phyloP scores from a whole-genome alignment of 2,113 vertebrate genomes.

The Platysternon megacephalum region DNA sequence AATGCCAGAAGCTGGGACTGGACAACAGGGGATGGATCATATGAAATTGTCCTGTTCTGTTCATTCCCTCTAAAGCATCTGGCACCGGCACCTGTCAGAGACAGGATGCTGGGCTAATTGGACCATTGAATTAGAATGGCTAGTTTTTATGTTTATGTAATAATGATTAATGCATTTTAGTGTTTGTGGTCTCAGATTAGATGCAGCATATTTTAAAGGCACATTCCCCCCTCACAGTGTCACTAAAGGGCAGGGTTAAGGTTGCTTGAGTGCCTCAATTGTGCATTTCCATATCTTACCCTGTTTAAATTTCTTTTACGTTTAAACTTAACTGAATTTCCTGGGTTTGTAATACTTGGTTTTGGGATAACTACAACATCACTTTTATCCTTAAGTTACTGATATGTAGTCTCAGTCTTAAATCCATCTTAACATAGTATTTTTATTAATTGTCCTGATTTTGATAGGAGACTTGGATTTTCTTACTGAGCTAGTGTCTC shows the following conservation, averaged over 20 bases:
- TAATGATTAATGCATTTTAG: not conserved
- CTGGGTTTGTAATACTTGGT: not conserved
- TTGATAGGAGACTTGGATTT: not conserved
- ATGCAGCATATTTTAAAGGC: not conserved
- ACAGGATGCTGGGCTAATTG: not conserved
- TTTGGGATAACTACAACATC: not conserved
- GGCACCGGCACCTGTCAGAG: not conserved
- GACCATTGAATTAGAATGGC: not conserved
- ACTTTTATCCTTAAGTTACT: not conserved
- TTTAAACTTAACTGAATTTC: not conserved
- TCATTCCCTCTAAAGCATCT: not conserved
- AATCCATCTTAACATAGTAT: not conserved
- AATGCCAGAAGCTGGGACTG: not conserved
- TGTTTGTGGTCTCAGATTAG: not conserved
- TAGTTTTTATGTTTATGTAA: not conserved
- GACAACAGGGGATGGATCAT: not conserved
- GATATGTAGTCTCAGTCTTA: not conserved
- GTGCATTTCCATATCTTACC: not conserved
- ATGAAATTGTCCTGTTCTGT: not conserved
- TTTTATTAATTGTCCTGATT: not conserved
- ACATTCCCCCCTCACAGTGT: not conserved
- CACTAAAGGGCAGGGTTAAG: not conserved
- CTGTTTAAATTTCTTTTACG: not conserved
- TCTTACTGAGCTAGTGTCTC: not conserved
- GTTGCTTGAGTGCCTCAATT: not conserved